A percentile compares a stretch with the other conserved stretches of the same genome.
phyloP scores from a whole-genome alignment of 2,797 vertebrate species.

The Staurois parvus region DNA sequence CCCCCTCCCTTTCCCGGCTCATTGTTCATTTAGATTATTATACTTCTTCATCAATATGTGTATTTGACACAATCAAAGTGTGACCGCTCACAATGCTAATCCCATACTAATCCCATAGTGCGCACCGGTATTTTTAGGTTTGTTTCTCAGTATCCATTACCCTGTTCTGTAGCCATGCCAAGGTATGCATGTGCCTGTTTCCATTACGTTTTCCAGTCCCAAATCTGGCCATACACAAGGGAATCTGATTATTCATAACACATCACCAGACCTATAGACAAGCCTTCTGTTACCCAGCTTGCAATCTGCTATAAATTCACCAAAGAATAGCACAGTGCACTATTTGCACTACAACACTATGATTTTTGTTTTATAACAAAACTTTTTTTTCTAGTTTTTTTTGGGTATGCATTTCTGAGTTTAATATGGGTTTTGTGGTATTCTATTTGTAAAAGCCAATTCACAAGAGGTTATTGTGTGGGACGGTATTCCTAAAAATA shows the following conservation, averaged over 20 bases:
- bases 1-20: background rate
- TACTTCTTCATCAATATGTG: background rate
- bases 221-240: background rate
- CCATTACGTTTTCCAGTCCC: background rate
- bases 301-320: background rate
- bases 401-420: too few species aligned
- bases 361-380: too few species aligned
- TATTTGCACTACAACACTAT: too few species aligned
- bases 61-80: background rate
- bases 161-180: background rate
- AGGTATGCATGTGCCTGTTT: background rate
- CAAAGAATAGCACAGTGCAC: too few species aligned
- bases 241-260: background rate
- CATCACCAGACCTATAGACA: background rate
- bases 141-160: constrained; percentile 1
- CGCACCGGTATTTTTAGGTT: background rate
- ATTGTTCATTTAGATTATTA: background rate
- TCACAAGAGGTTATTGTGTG: too few species aligned
- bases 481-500: too few species aligned
- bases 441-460: too few species aligned
- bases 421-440: too few species aligned
- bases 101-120: background rate
- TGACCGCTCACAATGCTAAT: background rate
- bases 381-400: too few species aligned
- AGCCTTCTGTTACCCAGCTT: background rate